Evolutionary conservation across 2,797 vertebrate species (phyloP), one percentile per base, ranked within the genome.

Genomic region (Sebastes iracundus): DNA sequence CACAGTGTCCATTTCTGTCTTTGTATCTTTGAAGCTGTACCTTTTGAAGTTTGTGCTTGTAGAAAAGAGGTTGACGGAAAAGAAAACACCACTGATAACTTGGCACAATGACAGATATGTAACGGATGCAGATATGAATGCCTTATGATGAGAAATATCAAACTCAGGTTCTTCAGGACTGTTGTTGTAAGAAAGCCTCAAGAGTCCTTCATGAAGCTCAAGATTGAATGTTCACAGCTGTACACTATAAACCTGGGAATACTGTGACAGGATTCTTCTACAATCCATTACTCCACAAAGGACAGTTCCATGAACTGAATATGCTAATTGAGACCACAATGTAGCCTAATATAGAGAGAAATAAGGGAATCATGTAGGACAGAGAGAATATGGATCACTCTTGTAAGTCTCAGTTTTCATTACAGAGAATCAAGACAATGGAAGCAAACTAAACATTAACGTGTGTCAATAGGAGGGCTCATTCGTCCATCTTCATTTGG

Each of bases 401-500:
- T 77, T 66, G 23, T 75, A 62, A 63, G 56, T 79, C 74, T 75
- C 75, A n/a, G 70, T 79, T 81, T 85, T 75, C 46, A 77, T 76
- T 71, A 63, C 38, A 71, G 38, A 75, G 59, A 73, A 70, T 69
- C 18, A 66, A 68, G 63, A 88, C 82, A 88, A 72, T 72, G 42
- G 68, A 73, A 28, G 68, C 52, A 77, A 79, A 86, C 77, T 62
- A 61, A 89, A 82, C 49, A 18, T 59, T 67, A 77, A 72, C 9
- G 20, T 2, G 7, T 79, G 72, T 83, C 77, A 87, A 70, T 73
- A 28, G 76, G 53, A 62, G 30, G 65, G 35, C 32, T 52, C 65
- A 80, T 87, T 84, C 75, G 28, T 84, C 84, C 65, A 71, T 86
- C 84, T 92, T 91, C 81, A 88, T 93, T 90, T 90, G 62, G 65